phyloP scores from a whole-genome alignment of 2,888 invertebrate genomes.

The Euspilapteryx auroguttella region DNA sequence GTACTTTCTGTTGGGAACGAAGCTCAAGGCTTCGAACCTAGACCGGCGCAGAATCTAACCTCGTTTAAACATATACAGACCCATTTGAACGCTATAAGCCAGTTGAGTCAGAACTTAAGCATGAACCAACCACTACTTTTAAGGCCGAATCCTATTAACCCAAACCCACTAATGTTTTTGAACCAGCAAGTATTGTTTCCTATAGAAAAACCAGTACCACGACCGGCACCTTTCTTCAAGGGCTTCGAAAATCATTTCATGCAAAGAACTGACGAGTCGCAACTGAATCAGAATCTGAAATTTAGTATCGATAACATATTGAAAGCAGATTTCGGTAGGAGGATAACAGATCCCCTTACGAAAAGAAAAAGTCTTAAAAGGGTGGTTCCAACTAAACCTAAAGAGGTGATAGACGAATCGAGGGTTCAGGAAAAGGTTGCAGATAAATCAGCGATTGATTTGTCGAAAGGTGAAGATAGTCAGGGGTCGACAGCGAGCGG shows the following conservation, averaged over 20 bases:
- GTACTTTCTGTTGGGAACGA: slow-evolving; percentile 83
- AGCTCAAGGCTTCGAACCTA: slow-evolving; percentile 10
- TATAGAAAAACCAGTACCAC: slow-evolving; percentile 41
- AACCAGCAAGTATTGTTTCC: slow-evolving; percentile 42
- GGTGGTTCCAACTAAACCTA: slow-evolving; percentile 25
- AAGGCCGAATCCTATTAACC: slow-evolving; percentile 47
- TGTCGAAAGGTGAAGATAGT: slow-evolving; percentile 46
- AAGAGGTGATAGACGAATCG: slow-evolving; percentile 25
- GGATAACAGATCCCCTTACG: slow-evolving; percentile 69
- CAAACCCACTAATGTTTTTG: slow-evolving; percentile 51
- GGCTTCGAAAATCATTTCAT: slow-evolving; percentile 24
- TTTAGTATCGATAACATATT: slow-evolving; percentile 88
- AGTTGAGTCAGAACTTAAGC: slow-evolving; percentile 57
- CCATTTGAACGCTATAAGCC: slow-evolving; percentile 69
- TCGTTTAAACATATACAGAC: slow-evolving; percentile 70
- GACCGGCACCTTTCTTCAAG: slow-evolving; percentile 27
- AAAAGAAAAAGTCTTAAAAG: slow-evolving; percentile 56
- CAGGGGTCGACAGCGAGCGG: slow-evolving; percentile 12
- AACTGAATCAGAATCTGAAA: slow-evolving; percentile 53
- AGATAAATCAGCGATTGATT: slow-evolving; percentile 35
- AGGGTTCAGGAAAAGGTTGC: slow-evolving; percentile 41
- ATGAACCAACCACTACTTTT: slow-evolving; percentile 41
- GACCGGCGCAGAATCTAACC: slow-evolving; percentile 33
- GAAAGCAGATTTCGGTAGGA: slow-evolving; percentile 80
- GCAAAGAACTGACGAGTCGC: slow-evolving; percentile 19